Conservation (phyloP, 2,113 vertebrate species). For the Indri indri region DNA sequence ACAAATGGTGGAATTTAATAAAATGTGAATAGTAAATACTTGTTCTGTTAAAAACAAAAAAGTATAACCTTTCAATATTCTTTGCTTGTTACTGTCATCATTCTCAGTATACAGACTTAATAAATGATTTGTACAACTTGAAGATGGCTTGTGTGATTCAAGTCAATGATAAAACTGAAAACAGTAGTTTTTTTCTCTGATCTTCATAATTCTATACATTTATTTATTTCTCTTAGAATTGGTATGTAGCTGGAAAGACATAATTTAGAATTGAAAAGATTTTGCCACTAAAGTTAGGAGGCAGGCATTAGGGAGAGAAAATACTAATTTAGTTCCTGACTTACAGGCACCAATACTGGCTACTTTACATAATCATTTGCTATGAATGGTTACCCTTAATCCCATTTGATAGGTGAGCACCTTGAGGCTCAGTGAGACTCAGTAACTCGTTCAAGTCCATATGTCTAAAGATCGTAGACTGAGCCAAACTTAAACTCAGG, state of each 20-base stretch:
- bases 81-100: neutral
- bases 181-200: neutral
- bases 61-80: neutral
- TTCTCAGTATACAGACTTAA: neutral
- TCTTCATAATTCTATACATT: neutral
- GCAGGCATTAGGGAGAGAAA: neutral
- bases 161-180: neutral
- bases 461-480: neutral
- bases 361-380: neutral
- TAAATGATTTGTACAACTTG: neutral
- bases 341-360: neutral
- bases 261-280: neutral
- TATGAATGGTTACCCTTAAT: neutral
- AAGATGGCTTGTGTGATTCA: neutral
- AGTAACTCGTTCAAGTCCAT: neutral
- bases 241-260: neutral
- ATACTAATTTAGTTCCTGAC: neutral
- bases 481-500: neutral
- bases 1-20: neutral
- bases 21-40: neutral
- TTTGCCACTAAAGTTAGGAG: neutral
- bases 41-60: neutral
- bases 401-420: neutral
- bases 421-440: neutral
- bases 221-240: neutral